phyloP scores from a whole-genome alignment of 1,140 invertebrate species.

The Bilobella aurantiaca region DNA sequence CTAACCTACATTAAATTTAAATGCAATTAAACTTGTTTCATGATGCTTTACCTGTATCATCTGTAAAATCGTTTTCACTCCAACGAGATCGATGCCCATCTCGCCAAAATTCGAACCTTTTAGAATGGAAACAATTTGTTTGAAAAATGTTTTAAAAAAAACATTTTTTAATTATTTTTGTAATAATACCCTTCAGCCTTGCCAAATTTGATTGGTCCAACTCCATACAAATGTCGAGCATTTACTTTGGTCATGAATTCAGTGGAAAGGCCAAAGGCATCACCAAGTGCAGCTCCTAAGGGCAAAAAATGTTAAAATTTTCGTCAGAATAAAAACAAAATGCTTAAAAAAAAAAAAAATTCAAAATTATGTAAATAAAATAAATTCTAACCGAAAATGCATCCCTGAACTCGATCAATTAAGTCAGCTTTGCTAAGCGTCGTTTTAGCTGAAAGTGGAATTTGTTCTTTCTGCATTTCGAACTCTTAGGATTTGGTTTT shows the following conservation, averaged over 20 bases:
- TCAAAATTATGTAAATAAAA: too few relatives aligned
- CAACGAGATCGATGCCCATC: conserved; percentile 17
- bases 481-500: too few relatives aligned
- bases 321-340: too few relatives aligned
- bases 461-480: too few relatives aligned
- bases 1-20: too few relatives aligned
- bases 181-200: conserved; percentile 10
- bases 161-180: not conserved
- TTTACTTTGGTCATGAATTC: conserved; percentile 25
- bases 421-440: too few relatives aligned
- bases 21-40: not conserved
- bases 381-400: too few relatives aligned
- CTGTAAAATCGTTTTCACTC: conserved; percentile 26
- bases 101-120: conserved; percentile 19
- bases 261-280: conserved; percentile 21
- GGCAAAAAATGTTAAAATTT: too few relatives aligned
- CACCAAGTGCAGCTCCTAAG: conserved; percentile 29
- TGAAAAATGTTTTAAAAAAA: not conserved
- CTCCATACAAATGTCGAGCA: conserved; percentile 16
- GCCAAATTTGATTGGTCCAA: conserved; percentile 26
- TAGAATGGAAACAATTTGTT: not conserved
- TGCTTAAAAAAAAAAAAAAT: too few relatives aligned
- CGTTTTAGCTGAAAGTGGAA: too few relatives aligned
- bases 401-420: too few relatives aligned
- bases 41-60: conserved; percentile 18